phyloP scores from a whole-genome alignment of 1,140 invertebrate species.

The Aphidius gifuensis region DNA sequence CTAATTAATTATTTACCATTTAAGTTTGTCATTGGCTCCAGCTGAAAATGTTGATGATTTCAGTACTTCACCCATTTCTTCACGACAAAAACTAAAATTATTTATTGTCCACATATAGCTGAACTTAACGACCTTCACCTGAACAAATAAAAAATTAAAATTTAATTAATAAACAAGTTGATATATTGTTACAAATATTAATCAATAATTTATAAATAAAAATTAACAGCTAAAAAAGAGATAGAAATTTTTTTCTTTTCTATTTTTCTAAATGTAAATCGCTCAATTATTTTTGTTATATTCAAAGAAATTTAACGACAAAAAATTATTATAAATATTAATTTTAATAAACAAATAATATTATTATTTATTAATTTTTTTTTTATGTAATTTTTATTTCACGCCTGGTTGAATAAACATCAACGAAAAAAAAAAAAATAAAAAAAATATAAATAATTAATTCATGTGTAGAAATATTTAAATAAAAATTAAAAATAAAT shows the following conservation, averaged over 20 bases:
- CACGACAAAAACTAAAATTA: constrained; percentile 99
- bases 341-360: too few species aligned
- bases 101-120: constrained; percentile 99
- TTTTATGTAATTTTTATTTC: too few species aligned
- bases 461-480: not conserved
- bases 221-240: not conserved
- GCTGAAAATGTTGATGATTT: constrained; percentile 99
- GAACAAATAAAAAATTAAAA: constrained; percentile 53
- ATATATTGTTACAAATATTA: constrained; percentile 20
- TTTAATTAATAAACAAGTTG: constrained; percentile 35
- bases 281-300: too few species aligned
- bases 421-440: not conserved
- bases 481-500: constrained; percentile 1
- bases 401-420: not conserved
- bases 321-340: too few species aligned
- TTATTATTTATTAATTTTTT: too few species aligned
- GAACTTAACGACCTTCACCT: constrained; percentile 99
- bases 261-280: too few species aligned
- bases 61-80: constrained; percentile 99
- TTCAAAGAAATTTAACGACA: too few species aligned
- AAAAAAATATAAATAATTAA: constrained; percentile 6
- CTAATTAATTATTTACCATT: constrained; percentile 72
- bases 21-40: constrained; percentile 98
- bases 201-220: constrained; percentile 18
- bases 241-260: too few species aligned